phyloP scores from a whole-genome alignment of 2,797 vertebrate genomes.

The Astyanax mexicanus region DNA sequence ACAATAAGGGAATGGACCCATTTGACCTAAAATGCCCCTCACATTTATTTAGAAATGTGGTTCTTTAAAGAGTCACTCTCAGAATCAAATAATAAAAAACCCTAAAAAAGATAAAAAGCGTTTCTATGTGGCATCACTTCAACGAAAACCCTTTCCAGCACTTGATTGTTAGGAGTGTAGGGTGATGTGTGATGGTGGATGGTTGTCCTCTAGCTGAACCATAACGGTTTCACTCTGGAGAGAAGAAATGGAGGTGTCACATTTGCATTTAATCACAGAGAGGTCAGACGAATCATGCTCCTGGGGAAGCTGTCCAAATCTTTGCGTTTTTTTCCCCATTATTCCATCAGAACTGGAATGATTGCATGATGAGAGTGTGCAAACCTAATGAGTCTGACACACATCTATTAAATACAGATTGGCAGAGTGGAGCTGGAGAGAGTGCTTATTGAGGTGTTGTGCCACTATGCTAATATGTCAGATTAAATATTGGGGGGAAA shows the following conservation, averaged over 20 bases:
- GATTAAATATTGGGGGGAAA: conserved; percentile 48
- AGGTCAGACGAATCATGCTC: conserved; percentile 27
- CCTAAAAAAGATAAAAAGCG: too few relatives aligned
- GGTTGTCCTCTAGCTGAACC: conserved; percentile 4
- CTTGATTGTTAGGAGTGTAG: not conserved
- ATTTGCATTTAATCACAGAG: conserved; percentile 45
- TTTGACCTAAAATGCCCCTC: too few relatives aligned
- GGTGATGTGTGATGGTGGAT: conserved; percentile 1
- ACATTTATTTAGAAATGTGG: not conserved
- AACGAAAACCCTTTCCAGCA: not conserved
- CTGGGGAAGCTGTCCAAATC: conserved; percentile 21
- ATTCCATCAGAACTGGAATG: conserved; percentile 21
- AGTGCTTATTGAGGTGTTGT: conserved; percentile 38
- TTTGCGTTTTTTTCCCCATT: conserved; percentile 19
- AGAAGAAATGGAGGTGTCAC: conserved; percentile 7
- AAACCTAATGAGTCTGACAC: conserved; percentile 39
- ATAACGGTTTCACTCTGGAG: not conserved
- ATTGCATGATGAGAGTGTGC: not conserved
- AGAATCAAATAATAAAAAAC: too few relatives aligned
- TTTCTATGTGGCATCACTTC: not conserved
- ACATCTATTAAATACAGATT: conserved; percentile 27
- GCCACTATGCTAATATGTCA: conserved; percentile 47
- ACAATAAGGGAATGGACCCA: too few relatives aligned
- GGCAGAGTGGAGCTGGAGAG: conserved; percentile 15
- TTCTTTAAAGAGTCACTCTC: not conserved